A percentile compares a stretch with the other conserved stretches of the same genome.
phyloP scores from a whole-genome alignment of 2,113 vertebrate genomes.

The Taurulus bubalis region DNA sequence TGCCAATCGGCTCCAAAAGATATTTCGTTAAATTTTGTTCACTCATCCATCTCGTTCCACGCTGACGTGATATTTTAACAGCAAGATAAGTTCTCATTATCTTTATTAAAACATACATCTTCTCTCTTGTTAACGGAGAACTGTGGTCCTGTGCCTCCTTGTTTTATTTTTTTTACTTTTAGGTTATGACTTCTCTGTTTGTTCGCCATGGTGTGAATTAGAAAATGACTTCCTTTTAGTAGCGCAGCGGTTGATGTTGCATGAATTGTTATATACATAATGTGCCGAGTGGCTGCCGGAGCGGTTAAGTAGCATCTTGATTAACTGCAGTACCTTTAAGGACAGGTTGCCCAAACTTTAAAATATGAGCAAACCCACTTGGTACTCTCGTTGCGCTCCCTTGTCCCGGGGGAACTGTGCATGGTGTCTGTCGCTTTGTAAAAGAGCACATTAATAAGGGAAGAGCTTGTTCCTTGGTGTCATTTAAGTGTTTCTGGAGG shows the following conservation, averaged over 20 bases:
- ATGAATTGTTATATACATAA: conserved; percentile 59
- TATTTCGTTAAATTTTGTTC: conserved; percentile 35
- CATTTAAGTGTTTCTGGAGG: conserved; percentile 76
- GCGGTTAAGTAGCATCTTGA: conserved; percentile 64
- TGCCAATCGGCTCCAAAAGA: conserved; percentile 48
- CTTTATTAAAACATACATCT: neutral
- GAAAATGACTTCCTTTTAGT: neutral
- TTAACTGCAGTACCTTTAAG: conserved; percentile 69
- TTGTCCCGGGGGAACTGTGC: conserved; percentile 57
- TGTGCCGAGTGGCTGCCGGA: conserved; percentile 42
- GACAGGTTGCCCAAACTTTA: conserved; percentile 72
- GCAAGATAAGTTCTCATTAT: neutral
- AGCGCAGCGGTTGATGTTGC: conserved; percentile 17
- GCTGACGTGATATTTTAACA: conserved; percentile 1
- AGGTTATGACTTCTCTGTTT: no score
- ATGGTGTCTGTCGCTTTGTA: conserved; percentile 68
- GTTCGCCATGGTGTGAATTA: neutral
- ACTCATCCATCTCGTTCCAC: conserved; percentile 30
- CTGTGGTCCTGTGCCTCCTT: no score
- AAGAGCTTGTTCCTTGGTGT: conserved; percentile 73
- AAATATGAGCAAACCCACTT: conserved; percentile 67
- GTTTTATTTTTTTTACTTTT: neutral
- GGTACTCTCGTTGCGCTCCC: conserved; percentile 60
- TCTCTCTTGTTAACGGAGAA: neutral
- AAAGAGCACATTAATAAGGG: conserved; percentile 79